Conservation (phyloP, 2,113 vertebrate genomes). For the Sceloporus undulatus region DNA sequence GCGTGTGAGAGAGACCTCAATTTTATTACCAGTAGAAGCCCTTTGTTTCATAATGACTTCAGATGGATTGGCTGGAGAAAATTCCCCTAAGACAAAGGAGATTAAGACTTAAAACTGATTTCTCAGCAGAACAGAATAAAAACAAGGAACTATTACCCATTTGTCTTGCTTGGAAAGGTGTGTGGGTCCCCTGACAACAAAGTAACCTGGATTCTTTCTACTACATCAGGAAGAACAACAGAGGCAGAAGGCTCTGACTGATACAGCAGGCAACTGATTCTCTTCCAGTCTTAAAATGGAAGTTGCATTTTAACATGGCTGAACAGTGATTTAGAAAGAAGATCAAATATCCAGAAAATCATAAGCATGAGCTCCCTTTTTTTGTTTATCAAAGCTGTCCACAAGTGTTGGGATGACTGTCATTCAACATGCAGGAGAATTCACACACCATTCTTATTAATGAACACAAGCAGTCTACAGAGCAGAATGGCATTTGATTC, state of each 20-base stretch:
- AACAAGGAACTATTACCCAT: background rate
- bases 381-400: background rate
- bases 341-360: background rate
- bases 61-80: background rate
- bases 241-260: too few species aligned
- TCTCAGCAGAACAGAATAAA: slow-evolving; percentile 3
- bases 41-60: background rate
- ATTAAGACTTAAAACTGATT: background rate
- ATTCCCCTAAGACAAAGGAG: background rate
- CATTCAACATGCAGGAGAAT: slow-evolving; percentile 4
- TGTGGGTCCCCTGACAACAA: background rate
- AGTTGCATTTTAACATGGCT: background rate
- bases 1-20: background rate
- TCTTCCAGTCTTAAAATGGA: background rate
- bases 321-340: background rate
- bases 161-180: background rate
- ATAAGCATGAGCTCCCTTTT: background rate
- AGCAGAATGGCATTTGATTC: background rate
- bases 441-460: slow-evolving; percentile 8
- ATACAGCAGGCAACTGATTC: background rate
- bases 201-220: background rate
- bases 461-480: slow-evolving; percentile 37
- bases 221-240: background rate
- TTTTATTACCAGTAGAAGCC: background rate
- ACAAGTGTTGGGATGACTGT: background rate